Conservation (phyloP, 1,140 invertebrate genomes). For the Drosophila triauraria region DNA sequence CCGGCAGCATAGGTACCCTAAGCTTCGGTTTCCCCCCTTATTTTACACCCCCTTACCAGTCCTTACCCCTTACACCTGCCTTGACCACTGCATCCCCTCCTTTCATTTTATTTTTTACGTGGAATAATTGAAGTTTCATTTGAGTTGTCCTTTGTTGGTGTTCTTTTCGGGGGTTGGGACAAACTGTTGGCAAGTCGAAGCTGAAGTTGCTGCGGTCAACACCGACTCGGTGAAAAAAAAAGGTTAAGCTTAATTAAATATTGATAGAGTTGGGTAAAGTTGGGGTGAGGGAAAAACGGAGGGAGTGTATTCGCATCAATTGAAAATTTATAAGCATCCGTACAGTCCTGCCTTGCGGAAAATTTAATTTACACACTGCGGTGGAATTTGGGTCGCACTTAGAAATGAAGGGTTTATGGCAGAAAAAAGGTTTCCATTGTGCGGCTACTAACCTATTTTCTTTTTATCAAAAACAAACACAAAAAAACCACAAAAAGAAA, state of each 20-base stretch:
- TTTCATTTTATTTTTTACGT: constrained; percentile 75
- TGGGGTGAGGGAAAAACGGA: not conserved
- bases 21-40: not conserved
- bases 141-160: constrained; percentile 60
- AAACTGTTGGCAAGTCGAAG: constrained; percentile 22
- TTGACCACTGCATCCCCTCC: constrained; percentile 31
- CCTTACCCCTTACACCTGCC: not conserved
- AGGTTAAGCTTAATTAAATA: constrained; percentile 80
- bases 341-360: constrained; percentile 16
- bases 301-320: constrained; percentile 49
- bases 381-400: constrained; percentile 25
- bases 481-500: not conserved
- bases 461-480: not conserved
- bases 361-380: constrained; percentile 76
- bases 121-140: constrained; percentile 84
- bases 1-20: not conserved
- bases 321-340: constrained; percentile 70
- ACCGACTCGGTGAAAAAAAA: constrained; percentile 34
- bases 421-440: constrained; percentile 8
- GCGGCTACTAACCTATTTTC: not conserved
- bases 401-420: constrained; percentile 13
- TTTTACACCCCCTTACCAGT: not conserved
- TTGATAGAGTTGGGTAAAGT: constrained; percentile 57
- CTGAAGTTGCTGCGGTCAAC: constrained; percentile 56
- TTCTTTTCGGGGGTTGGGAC: constrained; percentile 16